These are phyloP conservation scores for Romanogobio albipinnatus DNA, from an alignment of 2,113 vertebrate species.

Conservation along the genomic window DNA sequence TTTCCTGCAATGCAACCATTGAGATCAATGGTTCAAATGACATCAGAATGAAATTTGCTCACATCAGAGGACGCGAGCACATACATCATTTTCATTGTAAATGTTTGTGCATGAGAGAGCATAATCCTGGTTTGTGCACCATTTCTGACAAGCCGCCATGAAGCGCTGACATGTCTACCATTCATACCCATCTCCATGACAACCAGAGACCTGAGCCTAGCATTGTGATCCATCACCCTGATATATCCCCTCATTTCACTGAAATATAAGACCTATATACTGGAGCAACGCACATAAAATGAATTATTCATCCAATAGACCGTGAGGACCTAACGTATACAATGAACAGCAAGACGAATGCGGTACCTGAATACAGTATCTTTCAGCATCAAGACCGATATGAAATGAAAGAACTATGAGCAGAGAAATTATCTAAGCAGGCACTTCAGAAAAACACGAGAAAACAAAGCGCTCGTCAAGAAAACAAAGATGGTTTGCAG, in stretches of 20 bases:
- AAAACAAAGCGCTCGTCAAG: slow-evolving; percentile 1
- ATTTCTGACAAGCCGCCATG: slow-evolving; percentile 56
- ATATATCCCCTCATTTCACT: slow-evolving; percentile 46
- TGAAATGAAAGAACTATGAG: neutral
- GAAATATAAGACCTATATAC: slow-evolving; percentile 32
- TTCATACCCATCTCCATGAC: slow-evolving; percentile 66
- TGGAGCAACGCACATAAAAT: slow-evolving; percentile 24
- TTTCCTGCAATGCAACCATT: too few species aligned
- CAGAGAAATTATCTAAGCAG: too few species aligned
- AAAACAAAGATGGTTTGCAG: slow-evolving; percentile 24
- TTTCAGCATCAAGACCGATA: neutral
- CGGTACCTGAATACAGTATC: neutral
- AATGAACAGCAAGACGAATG: neutral
- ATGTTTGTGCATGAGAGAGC: slow-evolving; percentile 37
- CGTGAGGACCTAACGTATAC: neutral
- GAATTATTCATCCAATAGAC: slow-evolving; percentile 45
- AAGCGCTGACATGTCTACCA: slow-evolving; percentile 59
- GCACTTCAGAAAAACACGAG: neutral
- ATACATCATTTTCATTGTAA: slow-evolving; percentile 32
- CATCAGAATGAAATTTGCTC: slow-evolving; percentile 17
- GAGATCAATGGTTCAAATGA: neutral
- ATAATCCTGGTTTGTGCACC: slow-evolving; percentile 23
- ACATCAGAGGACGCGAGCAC: neutral
- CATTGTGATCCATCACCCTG: slow-evolving; percentile 52
- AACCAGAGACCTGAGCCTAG: slow-evolving; percentile 54